Conservation (phyloP, 2,888 invertebrate genomes). For the Micoletzkya japonica region DNA sequence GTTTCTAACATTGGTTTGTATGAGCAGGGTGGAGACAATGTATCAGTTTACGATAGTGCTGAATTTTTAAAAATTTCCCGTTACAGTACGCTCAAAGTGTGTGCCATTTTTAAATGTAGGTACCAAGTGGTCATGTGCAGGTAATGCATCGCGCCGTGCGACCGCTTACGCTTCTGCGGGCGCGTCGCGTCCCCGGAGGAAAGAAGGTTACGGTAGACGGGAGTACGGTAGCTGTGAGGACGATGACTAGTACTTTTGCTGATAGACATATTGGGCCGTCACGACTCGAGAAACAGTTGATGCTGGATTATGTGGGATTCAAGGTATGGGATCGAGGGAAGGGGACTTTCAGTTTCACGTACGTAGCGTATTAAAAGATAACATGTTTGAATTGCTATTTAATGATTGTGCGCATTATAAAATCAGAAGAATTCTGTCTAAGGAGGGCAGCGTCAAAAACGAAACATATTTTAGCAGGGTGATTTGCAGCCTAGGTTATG, state of each 20-base stretch:
- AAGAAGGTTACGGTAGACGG: neutral
- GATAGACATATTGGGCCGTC: slow-evolving; percentile 59
- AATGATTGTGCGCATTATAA: neutral
- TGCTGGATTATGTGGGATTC: slow-evolving; percentile 60
- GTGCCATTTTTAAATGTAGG: no score
- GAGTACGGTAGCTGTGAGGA: no score
- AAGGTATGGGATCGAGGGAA: slow-evolving; percentile 39
- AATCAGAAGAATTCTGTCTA: neutral
- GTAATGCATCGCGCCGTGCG: neutral
- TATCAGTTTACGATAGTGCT: no score
- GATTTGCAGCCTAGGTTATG: no score
- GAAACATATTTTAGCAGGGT: no score
- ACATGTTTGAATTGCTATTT: neutral
- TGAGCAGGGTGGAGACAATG: no score
- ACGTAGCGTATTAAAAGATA: neutral
- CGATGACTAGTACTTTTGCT: slow-evolving; percentile 46
- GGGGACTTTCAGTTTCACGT: no score
- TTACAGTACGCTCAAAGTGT: no score
- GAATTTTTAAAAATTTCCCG: no score
- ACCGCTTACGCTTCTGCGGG: neutral
- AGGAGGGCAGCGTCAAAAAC: no score
- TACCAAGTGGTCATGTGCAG: no score
- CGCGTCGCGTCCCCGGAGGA: neutral
- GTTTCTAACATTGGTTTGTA: no score
- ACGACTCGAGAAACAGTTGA: slow-evolving; percentile 59